These are phyloP conservation scores for Daktulosphaira vitifoliae DNA, from an alignment of 1,140 invertebrate genomes.

Conservation along the genomic window DNA sequence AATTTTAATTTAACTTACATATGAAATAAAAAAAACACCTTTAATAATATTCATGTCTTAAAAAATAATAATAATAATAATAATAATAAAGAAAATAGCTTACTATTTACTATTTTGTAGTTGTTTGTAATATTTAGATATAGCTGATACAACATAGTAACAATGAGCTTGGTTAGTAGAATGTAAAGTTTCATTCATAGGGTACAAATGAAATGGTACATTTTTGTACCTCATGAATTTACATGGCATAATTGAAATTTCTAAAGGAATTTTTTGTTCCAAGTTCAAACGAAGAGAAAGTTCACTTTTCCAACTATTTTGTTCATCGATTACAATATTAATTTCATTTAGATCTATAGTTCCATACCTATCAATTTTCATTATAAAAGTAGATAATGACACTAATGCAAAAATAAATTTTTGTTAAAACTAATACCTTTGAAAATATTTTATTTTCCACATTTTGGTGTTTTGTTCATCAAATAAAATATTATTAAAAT, in stretches of 20 bases:
- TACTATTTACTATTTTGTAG: neutral
- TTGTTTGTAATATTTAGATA: neutral
- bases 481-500: neutral
- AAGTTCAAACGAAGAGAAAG: neutral
- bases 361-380: neutral
- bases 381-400: neutral
- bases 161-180: neutral
- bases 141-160: neutral
- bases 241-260: neutral
- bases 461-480: neutral
- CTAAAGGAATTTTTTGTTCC: neutral
- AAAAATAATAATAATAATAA: no score
- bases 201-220: slow-evolving; percentile 13
- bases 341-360: neutral
- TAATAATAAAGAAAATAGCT: no score
- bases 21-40: no score
- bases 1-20: no score
- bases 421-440: neutral
- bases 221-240: neutral
- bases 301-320: slow-evolving; percentile 2
- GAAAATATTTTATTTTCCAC: slow-evolving; percentile 10
- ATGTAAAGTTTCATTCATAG: neutral
- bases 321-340: neutral
- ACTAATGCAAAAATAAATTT: no score
- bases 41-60: no score